These are phyloP conservation scores for Hypolimnas misippus DNA, from an alignment of 2,888 invertebrate genomes.

Conservation along the genomic window DNA sequence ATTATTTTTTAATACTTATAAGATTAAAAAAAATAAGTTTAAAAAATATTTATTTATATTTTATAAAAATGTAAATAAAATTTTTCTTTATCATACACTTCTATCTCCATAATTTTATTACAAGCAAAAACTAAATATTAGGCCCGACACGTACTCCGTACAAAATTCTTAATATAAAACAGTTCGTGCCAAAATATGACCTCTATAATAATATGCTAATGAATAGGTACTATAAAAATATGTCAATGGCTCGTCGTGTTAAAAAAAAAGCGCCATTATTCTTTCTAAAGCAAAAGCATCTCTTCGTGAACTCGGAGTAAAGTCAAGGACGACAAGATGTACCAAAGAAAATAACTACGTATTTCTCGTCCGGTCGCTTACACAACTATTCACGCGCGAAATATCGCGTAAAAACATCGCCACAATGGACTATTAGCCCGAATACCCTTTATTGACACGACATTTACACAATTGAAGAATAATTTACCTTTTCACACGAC, in stretches of 20 bases:
- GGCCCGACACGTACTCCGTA: not conserved
- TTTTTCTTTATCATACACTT: too few relatives aligned
- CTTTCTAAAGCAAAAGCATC: conserved; percentile 9
- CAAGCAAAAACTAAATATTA: too few relatives aligned
- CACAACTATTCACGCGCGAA: conserved; percentile 4
- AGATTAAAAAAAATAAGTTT: too few relatives aligned
- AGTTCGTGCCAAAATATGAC: not conserved
- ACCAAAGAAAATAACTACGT: conserved; percentile 8
- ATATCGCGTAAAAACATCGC: not conserved
- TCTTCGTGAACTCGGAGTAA: conserved; percentile 16
- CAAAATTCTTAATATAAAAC: not conserved
- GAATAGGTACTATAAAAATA: conserved; percentile 19
- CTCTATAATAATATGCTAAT: conserved; percentile 22
- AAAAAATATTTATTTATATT: too few relatives aligned
- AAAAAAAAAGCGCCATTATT: conserved; percentile 19
- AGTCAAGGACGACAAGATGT: conserved; percentile 20
- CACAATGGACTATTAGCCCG: too few relatives aligned
- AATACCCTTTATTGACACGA: not conserved
- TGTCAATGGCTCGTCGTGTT: conserved; percentile 20
- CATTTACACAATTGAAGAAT: conserved; percentile 3
- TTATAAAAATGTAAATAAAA: too few relatives aligned
- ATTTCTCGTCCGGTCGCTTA: conserved; percentile 2
- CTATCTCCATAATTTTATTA: too few relatives aligned
- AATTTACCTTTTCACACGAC: conserved; percentile 9
- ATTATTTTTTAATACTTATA: too few relatives aligned